Base-by-base conservation (phyloP, 64 coral and sea anemone genomes). In the Exaiptasia diaphana region DNA sequence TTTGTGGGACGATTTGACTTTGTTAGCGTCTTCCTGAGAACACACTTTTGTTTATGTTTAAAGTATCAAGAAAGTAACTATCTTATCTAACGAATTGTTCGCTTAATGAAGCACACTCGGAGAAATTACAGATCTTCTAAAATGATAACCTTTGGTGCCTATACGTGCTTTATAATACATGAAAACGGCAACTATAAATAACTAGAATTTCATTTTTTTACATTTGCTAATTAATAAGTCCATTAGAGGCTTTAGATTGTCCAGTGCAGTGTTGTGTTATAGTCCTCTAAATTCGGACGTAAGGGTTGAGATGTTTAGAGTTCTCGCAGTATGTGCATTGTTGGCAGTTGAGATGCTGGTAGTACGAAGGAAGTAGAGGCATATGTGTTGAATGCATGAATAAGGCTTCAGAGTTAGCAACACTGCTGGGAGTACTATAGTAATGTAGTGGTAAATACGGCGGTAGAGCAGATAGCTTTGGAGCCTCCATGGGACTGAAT, bases 381-480 rank as follows among this genome's bases (percentile, higher is more conserved):
- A 89, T n/a, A 67, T 95, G 91, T 13, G 85, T 75, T 18, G 90
- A 73, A 27, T 76, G 78, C 8, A 88, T 83, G 18, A 77, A 58
- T 41, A 92, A 60, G 5, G 79, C 64, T 21, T 82, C 79, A 18
- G 41, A 27, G n/a, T 75, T 38, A 35, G 82, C 50, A 1, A 71
- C 64, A 4, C 42, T 55, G 3, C 23, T 73, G 4, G 89, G 46
- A 6, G 81, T 67, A 34, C 50, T 86, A 49, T 92, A 92, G 42
- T 89, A 95, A 50, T 85, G 91, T 18, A 95, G 41, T 8, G 91
- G 91, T 41, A 95, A 48, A 56, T 87, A 95, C 25, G 91, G 91
- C 28, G 91, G 62, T 44, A 95, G 79, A 1, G 83, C 63, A 28
- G 91, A 28, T 9, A 95, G 23, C 76, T 83, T 88, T 18, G 86